A percentile compares a stretch with the other conserved stretches of the same genome.
Evolutionary conservation across 2,113 vertebrate genomes (phyloP).

Genomic region (Cochlearius cochlearius): DNA sequence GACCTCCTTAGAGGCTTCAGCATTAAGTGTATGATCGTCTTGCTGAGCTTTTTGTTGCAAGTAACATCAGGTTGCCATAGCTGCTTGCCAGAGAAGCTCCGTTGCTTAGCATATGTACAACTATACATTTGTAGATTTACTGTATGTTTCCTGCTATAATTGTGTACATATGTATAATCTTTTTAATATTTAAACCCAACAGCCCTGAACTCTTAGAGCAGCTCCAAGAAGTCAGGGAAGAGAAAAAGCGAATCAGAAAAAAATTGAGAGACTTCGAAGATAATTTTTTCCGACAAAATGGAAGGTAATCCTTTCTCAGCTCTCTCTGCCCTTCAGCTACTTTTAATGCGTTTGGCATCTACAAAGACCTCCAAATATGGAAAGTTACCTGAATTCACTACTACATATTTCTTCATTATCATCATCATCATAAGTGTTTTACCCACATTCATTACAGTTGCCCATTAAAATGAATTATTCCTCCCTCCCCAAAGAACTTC

Average conservation of each 20-base stretch:
- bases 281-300: slow-evolving; percentile 92
- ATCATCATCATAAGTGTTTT: background rate
- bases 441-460: background rate
- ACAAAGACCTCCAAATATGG: background rate
- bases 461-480: background rate
- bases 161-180: background rate
- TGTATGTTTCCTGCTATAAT: background rate
- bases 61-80: background rate
- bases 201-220: slow-evolving; percentile 94
- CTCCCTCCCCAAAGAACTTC: background rate
- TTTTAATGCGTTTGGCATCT: background rate
- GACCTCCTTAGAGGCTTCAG: background rate
- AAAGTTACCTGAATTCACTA: background rate
- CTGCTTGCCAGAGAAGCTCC: background rate
- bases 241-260: slow-evolving; percentile 94
- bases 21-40: background rate
- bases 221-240: slow-evolving; percentile 92
- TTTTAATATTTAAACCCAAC: background rate
- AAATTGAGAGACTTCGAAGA: slow-evolving; percentile 96
- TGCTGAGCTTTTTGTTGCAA: background rate
- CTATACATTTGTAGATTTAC: background rate
- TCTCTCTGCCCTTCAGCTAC: background rate
- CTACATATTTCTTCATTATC: accelerated
- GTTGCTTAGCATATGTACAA: accelerated
- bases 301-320: slow-evolving; percentile 80